Percentiles rank a stretch among this genome's conserved stretches.
Conservation (phyloP, 2,797 vertebrate genomes). For the Rhabdophis nuchalis region DNA sequence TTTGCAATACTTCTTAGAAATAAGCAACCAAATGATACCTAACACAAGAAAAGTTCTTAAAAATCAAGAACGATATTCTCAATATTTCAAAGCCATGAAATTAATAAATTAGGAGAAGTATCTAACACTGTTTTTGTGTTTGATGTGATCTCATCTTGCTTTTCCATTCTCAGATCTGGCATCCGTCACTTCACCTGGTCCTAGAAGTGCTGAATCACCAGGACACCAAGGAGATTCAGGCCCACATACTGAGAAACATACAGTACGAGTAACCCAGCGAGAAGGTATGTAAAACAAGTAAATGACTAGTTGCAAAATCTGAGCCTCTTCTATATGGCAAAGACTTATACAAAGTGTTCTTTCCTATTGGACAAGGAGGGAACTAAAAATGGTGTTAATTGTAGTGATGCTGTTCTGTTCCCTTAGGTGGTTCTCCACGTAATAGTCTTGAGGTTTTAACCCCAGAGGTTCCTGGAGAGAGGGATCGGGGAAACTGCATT, state of each 20-base stretch:
- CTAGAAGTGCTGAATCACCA: conserved; percentile 78
- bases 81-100: background rate
- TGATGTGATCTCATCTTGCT: conserved; percentile 16
- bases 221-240: conserved; percentile 83
- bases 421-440: conserved; percentile 85
- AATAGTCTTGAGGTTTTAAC: conserved; percentile 97
- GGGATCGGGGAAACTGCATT: conserved; percentile 96
- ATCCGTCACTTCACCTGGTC: conserved; percentile 72
- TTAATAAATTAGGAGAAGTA: background rate
- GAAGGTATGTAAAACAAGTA: conserved; percentile 78
- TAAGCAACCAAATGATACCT: background rate
- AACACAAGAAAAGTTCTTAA: background rate
- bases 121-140: background rate
- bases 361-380: background rate
- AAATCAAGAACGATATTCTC: background rate
- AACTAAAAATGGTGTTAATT: background rate
- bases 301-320: background rate
- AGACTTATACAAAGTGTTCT: background rate
- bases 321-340: background rate
- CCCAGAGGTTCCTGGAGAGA: conserved; percentile 88
- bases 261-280: conserved; percentile 79
- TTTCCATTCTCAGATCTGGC: conserved; percentile 76
- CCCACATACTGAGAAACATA: conserved; percentile 76
- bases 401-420: background rate
- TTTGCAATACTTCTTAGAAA: background rate